Evolutionary conservation across 2,113 vertebrate genomes (phyloP), one percentile per base, ranked within the genome.

Genomic region (Toxostoma redivivum): DNA sequence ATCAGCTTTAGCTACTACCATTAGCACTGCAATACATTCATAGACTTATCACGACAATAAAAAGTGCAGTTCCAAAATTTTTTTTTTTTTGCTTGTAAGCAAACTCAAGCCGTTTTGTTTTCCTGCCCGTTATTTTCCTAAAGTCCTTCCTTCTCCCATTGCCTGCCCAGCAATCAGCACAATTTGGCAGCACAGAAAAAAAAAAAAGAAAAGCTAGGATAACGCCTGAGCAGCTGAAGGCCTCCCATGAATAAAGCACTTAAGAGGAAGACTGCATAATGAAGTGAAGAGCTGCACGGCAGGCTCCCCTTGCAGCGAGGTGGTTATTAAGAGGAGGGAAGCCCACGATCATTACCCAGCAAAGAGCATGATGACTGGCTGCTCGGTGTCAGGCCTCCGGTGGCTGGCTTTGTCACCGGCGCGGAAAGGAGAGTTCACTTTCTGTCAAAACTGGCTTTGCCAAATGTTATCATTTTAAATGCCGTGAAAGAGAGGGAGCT

Each of bases 391-490:
- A 98, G 98, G 98, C 98, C 98, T 97, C 98, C 92, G 92, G 98
- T 98, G 98, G 97, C 98, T 97, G 71, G 96, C 98, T 98, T 98
- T 98, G 98, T 98, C 98, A 97, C 97, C 67, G 47, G 97, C 83
- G 86, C 93, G 93, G 97, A 98, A 98, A 98, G 98, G 98, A 97
- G 97, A 98, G 98, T 97, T 98, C 98, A 97, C 98, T 98, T 98
- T 98, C 98, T 98, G 98, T 98, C 97, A 98, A 98, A 98, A 98
- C 98, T 97, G 97, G 98, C 98, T 98, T 98, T 97, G 98, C 98
- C 98, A 98, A 99, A 99, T 98, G 99, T 97, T 98, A 98, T 98
- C 98, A 98, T 98, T 99, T 98, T 99, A 99, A 99, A 99, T 99
- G 98, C 98, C 97, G 97, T 98, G 98, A 98, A 99, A 98, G 98